Evolutionary conservation across 1,140 invertebrate species (phyloP), one percentile per base, ranked within the genome.

Genomic region (Drosophila teissieri): DNA sequence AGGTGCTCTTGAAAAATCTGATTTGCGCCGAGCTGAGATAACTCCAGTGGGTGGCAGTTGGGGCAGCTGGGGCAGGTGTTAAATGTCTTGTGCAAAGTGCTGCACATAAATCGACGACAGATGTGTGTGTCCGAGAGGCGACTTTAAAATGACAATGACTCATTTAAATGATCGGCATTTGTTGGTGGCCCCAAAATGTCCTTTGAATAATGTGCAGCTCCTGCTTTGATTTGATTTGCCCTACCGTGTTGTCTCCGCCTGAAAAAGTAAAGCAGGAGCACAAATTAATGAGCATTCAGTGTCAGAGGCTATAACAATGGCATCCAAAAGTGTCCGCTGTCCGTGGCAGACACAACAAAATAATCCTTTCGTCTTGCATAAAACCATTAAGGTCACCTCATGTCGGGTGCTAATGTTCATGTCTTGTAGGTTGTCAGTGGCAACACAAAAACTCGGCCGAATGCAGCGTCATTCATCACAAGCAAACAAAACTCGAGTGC

Each of bases 381-480:
- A 88, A 86, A 82, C 83, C 79, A 86, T 86, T 86, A 88, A 70
- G 83, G 83, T 85, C 82, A 85, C 79, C 85, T 85, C 70, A 73
- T 62, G 63, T 80, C 63, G 72, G 73, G 62, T 76, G 67, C 82
- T 88, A 89, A 86, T 86, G 83, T 89, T 79, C 67, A 56, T 86
- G 83, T 89, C 84, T 82, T 89, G 83, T 86, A 89, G 81, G 77
- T 88, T 88, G 80, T 88, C 77, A 69, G 57, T 49, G 55, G 55
- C 51, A 69, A 68, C 53, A 69, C 83, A 86, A 86, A 88, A 88
- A 73, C 83, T 77, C 84, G 52, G 54, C 70, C 84, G 74, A 86
- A 76, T 89, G 83, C 83, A 86, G 75, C 67, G 80, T 89, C 83
- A 89, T 86, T 86, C 83, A 86, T 86, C 83, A 86, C 79, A 85